phyloP scores from a whole-genome alignment of 2,797 vertebrate species.

The Anguilla obscura region DNA sequence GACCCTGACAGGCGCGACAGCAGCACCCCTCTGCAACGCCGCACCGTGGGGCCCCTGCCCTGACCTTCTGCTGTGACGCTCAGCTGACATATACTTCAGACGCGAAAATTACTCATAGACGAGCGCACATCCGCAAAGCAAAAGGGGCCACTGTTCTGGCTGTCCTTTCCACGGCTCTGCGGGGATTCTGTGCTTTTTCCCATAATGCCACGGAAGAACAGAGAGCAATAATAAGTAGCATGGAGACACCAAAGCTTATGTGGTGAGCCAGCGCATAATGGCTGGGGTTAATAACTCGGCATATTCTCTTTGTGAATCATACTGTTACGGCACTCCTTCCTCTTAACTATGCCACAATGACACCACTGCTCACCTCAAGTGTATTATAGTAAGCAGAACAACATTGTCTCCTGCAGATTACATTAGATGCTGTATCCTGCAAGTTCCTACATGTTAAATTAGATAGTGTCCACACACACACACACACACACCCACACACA shows the following conservation, averaged over 20 bases:
- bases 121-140: neutral
- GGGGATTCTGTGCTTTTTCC: neutral
- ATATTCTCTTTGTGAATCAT: neutral
- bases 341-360: neutral
- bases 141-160: neutral
- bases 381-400: neutral
- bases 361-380: neutral
- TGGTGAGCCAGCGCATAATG: neutral
- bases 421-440: neutral
- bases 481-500: constrained; percentile 41
- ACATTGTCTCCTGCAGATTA: neutral
- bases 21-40: neutral
- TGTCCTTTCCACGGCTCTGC: neutral
- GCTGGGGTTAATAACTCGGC: neutral
- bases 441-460: neutral
- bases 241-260: neutral
- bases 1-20: neutral
- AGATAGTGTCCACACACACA: constrained; percentile 37
- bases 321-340: neutral
- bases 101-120: neutral
- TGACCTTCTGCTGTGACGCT: constrained; percentile 1
- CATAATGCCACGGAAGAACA: neutral
- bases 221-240: neutral
- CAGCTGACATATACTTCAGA: constrained; percentile 1
- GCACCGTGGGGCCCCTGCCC: neutral